Conservation (phyloP, 2,113 vertebrate genomes). For the Forbesichthys agassizii region DNA sequence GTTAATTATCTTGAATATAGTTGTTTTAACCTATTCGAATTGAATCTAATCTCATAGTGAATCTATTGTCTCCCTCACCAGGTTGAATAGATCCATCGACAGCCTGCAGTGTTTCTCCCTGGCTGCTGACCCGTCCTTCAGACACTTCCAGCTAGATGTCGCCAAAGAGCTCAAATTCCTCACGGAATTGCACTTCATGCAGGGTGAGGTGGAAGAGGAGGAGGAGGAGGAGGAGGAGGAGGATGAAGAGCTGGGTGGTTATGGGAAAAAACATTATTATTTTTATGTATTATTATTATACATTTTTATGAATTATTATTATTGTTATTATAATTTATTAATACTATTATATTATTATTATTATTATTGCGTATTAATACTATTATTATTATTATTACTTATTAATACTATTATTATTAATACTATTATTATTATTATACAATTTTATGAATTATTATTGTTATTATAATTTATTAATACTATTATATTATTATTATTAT, state of each 20-base stretch:
- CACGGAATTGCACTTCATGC: conserved; percentile 87
- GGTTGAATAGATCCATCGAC: conserved; percentile 87
- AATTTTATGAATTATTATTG: too few relatives aligned
- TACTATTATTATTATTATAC: too few relatives aligned
- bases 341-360: too few relatives aligned
- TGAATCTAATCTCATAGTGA: background rate
- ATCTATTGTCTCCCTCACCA: conserved; percentile 47
- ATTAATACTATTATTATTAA: too few relatives aligned
- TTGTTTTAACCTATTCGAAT: too few relatives aligned
- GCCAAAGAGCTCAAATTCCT: conserved; percentile 91
- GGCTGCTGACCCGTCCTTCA: conserved; percentile 87
- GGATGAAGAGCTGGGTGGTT: background rate
- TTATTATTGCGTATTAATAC: too few relatives aligned
- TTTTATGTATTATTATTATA: background rate
- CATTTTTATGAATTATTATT: too few relatives aligned
- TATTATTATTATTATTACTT: too few relatives aligned
- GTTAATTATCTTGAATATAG: too few relatives aligned
- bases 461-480: too few relatives aligned
- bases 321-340: too few relatives aligned
- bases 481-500: too few relatives aligned
- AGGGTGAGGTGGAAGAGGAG: conserved; percentile 81
- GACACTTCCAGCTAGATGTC: conserved; percentile 92
- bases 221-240: background rate
- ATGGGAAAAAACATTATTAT: background rate
- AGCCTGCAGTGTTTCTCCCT: conserved; percentile 89